A percentile compares a stretch with the other conserved stretches of the same genome.
phyloP scores from a whole-genome alignment of 2,113 vertebrate species.

The Sturnus vulgaris region DNA sequence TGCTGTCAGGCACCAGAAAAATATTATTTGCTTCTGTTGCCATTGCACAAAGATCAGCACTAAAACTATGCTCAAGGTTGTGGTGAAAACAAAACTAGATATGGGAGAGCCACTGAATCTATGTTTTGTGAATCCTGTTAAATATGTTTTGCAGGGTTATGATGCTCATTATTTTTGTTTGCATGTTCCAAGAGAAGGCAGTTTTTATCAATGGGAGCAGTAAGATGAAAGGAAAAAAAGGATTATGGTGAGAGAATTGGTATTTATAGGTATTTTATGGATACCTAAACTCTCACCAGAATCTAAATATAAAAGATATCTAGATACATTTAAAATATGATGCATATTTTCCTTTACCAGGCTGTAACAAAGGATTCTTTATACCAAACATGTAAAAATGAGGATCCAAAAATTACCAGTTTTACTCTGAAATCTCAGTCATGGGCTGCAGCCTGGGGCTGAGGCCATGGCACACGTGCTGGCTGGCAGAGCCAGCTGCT shows the following conservation, averaged over 20 bases:
- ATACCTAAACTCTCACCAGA: background rate
- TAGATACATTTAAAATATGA: background rate
- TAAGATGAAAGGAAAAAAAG: background rate
- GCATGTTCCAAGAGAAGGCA: background rate
- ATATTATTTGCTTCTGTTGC: background rate
- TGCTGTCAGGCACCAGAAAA: background rate
- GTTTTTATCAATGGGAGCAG: background rate
- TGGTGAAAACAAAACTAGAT: background rate
- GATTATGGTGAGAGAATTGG: background rate
- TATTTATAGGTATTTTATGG: background rate
- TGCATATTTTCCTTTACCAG: background rate
- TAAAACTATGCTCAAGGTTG: background rate
- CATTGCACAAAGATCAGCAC: background rate
- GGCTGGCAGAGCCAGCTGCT: background rate
- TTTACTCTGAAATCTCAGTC: background rate
- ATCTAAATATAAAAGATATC: background rate
- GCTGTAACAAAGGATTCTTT: background rate
- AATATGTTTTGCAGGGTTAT: background rate
- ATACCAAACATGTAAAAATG: fast-evolving
- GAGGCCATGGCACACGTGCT: background rate
- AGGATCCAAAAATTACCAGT: background rate
- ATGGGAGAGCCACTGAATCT: background rate
- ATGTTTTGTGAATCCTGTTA: background rate
- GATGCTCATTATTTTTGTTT: background rate
- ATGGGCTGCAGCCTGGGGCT: background rate